phyloP scores from a whole-genome alignment of 2,888 invertebrate species.

The Ochropleura leucogaster region DNA sequence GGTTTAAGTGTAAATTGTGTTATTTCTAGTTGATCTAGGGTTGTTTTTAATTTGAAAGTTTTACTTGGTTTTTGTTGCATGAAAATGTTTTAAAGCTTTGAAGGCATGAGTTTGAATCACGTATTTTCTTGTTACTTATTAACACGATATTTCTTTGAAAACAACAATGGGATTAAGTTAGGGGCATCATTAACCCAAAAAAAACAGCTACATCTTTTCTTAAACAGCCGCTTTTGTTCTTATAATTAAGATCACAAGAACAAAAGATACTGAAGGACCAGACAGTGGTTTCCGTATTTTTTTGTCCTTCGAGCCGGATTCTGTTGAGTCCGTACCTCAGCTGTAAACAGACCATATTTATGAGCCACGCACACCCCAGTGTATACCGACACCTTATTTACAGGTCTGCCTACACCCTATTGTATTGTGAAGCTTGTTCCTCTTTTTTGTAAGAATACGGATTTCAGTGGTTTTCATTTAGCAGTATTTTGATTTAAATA shows the following conservation, averaged over 20 bases:
- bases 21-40: background rate
- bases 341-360: constrained; percentile 60
- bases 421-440: background rate
- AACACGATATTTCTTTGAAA: background rate
- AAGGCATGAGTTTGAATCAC: too few species aligned
- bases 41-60: too few species aligned
- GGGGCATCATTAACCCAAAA: constrained; percentile 4
- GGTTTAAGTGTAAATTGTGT: background rate
- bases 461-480: background rate
- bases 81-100: too few species aligned
- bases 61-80: too few species aligned
- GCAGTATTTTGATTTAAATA: constrained; percentile 9
- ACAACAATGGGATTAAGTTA: background rate
- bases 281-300: constrained; percentile 25
- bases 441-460: background rate
- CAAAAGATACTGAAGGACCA: constrained; percentile 2
- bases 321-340: constrained; percentile 21
- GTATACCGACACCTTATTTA: constrained; percentile 32
- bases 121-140: background rate
- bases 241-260: constrained; percentile 28
- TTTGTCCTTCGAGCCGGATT: constrained; percentile 36
- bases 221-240: constrained; percentile 12
- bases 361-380: constrained; percentile 26
- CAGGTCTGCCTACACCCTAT: constrained; percentile 3
- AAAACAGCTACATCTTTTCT: background rate